Base-by-base conservation (phyloP, 2,797 vertebrate species). In the Rhinogobio ventralis region DNA sequence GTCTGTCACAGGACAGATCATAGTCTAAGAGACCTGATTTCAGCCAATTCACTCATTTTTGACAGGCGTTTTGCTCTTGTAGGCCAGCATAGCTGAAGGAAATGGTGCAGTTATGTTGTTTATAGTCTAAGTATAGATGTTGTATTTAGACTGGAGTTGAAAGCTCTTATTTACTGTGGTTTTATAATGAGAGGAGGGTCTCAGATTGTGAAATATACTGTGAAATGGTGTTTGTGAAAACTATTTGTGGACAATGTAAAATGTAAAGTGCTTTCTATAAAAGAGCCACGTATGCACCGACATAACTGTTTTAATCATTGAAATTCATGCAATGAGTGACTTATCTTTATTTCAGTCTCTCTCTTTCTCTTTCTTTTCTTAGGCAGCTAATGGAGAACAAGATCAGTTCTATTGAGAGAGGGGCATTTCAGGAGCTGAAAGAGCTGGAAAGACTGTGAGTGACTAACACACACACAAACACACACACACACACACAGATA, bases 381-480 rank as follows among this genome's bases (percentile, higher is more conserved):
- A 99, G 98, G 86, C 98, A 99, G 93, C 94, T 99, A 92, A 98
- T 98, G 95, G 98, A 99, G 91, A 99, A 99, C 93, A 98, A 97
- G 93, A 98, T 99, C 92, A 98, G 95, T 55, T 90, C 96, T 69
- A 98, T 99, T 39, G 98, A 99, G 92, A 95, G 97, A 93, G 98
- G 97, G 91, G 96, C 98, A 67, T 99, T 99, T 94, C 97, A 99
- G 94, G 98, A 99, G 91, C 94, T 99, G 90, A 99, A 98, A 89
- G 97, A 99, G 93, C 96, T 99, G 66, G 98, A 99, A 89, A 94
- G 98, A 88, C 94, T 99, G 98, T 99, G 90, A 99, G 98, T 98
- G 87, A 28, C 68, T 23, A 89, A 84, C 78, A 83, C 13, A 68
- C 69, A 78, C 3, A 77, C n/a, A 74, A 9, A 68, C 46, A 73